A percentile compares a stretch with the other conserved stretches of the same genome.
Evolutionary conservation across 2,888 invertebrate genomes (phyloP).

Genomic region (Argyresthia albistria): DNA sequence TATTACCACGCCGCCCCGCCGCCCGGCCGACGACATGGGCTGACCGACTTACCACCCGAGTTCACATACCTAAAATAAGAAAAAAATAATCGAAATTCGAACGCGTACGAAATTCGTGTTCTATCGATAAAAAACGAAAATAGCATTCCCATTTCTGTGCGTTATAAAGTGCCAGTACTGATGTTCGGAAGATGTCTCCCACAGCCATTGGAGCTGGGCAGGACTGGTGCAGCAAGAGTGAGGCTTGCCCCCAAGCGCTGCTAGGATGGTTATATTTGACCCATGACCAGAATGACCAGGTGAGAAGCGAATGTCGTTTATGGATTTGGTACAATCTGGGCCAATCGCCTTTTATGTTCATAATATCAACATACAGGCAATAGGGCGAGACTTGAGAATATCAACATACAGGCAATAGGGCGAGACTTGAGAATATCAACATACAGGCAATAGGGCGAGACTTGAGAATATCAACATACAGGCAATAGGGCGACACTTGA

Average conservation of each 20-base stretch:
- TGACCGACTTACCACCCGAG: conserved; percentile 22
- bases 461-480: no score
- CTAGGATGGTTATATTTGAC: conserved; percentile 59
- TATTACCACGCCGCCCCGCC: conserved; percentile 31
- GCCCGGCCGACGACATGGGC: conserved; percentile 32
- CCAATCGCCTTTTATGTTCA: no score
- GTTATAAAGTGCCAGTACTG: neutral
- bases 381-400: no score
- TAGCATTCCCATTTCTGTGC: neutral
- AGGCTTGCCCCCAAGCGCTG: conserved; percentile 47
- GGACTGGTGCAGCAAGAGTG: conserved; percentile 57
- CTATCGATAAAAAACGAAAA: no score
- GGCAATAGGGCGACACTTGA: no score
- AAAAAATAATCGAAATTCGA: conserved; percentile 10
- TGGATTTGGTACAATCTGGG: no score
- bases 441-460: no score
- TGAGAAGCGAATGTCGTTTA: no score
- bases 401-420: no score
- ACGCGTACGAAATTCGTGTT: conserved; percentile 4
- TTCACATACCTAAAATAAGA: conserved; percentile 15
- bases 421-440: no score
- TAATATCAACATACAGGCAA: no score
- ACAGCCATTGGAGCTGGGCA: conserved; percentile 57
- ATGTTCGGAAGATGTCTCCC: conserved; percentile 49
- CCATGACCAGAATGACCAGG: conserved; percentile 62